Evolutionary conservation across 2,113 vertebrate species (phyloP).

Genomic region (Trogon surrucura): DNA sequence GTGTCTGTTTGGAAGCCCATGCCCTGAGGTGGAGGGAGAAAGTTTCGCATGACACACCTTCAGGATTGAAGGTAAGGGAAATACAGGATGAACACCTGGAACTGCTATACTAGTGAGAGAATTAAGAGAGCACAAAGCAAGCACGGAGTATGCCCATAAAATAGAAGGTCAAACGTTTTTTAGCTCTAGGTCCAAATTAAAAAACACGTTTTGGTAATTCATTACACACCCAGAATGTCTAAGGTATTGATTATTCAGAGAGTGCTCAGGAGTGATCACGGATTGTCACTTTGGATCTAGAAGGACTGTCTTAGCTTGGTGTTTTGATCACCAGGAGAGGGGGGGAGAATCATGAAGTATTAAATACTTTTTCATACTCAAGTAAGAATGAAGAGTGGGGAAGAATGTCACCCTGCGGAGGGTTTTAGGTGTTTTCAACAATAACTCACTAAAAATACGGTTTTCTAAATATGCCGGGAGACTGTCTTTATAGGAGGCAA

Average conservation of each 20-base stretch:
- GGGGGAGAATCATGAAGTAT: background rate
- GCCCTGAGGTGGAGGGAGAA: background rate
- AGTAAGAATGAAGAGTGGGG: background rate
- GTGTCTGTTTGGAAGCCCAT: background rate
- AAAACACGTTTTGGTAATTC: background rate
- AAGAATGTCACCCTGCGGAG: background rate
- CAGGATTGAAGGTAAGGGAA: background rate
- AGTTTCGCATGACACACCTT: background rate
- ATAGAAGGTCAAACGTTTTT: background rate
- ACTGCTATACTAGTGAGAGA: background rate
- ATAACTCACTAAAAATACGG: background rate
- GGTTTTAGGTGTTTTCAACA: background rate
- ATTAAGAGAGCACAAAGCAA: background rate
- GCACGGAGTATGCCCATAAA: background rate
- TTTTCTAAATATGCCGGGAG: background rate
- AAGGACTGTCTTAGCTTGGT: background rate
- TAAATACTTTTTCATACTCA: background rate
- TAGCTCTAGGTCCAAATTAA: background rate
- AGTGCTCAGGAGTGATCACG: background rate
- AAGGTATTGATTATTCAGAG: background rate
- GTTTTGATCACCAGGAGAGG: background rate
- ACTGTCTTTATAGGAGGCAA: background rate
- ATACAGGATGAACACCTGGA: constrained; percentile 25
- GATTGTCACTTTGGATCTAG: background rate
- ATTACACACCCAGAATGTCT: background rate